Percentiles rank a stretch among this genome's conserved stretches.
Evolutionary conservation across 2,797 vertebrate species (phyloP).

Genomic region (Dicrostonyx torquatus): DNA sequence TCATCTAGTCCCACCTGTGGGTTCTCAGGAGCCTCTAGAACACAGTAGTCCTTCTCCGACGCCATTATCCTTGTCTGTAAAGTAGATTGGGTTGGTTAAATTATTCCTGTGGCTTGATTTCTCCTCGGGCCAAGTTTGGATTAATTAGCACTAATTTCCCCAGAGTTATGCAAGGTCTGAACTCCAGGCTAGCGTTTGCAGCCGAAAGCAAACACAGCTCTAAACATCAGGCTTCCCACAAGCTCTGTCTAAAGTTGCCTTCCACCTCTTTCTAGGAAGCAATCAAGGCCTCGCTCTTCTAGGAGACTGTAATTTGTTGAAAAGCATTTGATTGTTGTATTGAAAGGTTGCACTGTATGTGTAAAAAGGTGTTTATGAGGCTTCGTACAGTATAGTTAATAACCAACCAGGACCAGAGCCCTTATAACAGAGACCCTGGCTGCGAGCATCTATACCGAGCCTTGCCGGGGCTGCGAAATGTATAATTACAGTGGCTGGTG

Average conservation of each 20-base stretch:
- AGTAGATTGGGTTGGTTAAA: background rate
- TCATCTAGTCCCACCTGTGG: background rate
- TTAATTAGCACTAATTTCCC: slow-evolving; percentile 69
- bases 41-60: background rate
- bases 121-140: slow-evolving; percentile 19
- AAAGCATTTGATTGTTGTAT: slow-evolving; percentile 86
- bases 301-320: slow-evolving; percentile 87
- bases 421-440: slow-evolving; percentile 85
- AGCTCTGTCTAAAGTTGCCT: slow-evolving; percentile 80
- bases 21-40: background rate
- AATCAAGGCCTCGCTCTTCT: slow-evolving; percentile 84
- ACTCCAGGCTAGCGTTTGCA: slow-evolving; percentile 51
- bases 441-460: slow-evolving; percentile 82
- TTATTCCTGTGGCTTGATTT: slow-evolving; percentile 28
- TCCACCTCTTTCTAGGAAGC: slow-evolving; percentile 84
- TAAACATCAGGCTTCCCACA: slow-evolving; percentile 66
- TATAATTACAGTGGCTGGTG: slow-evolving; percentile 84
- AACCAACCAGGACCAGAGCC: slow-evolving; percentile 84
- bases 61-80: background rate
- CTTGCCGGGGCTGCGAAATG: slow-evolving; percentile 79
- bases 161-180: slow-evolving; percentile 13
- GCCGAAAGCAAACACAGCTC: slow-evolving; percentile 54
- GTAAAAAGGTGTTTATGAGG: slow-evolving; percentile 89
- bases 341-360: slow-evolving; percentile 86
- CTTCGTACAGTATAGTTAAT: slow-evolving; percentile 89